phyloP scores from a whole-genome alignment of 2,797 vertebrate species.

The Pangasius djambal region DNA sequence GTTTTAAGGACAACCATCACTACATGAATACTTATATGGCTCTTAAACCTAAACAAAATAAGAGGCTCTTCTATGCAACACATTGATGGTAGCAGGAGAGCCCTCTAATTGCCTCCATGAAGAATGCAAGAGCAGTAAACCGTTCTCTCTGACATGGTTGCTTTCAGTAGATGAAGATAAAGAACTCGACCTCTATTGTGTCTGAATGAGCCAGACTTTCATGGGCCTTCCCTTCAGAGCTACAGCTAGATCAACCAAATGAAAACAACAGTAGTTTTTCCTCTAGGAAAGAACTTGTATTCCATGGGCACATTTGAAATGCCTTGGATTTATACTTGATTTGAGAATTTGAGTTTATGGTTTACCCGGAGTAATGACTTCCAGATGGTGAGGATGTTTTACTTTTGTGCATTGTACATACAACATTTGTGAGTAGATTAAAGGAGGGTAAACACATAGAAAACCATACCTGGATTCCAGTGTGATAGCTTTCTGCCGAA shows the following conservation, averaged over 20 bases:
- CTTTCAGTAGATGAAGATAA: conserved; percentile 50
- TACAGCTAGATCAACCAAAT: neutral
- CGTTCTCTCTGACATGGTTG: conserved; percentile 34
- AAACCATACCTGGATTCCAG: neutral
- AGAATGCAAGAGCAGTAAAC: conserved; percentile 41
- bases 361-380: neutral
- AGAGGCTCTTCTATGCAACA: conserved; percentile 3
- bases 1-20: conserved; percentile 44
- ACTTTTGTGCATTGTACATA: neutral
- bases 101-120: conserved; percentile 34
- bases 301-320: neutral
- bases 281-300: neutral
- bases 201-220: conserved; percentile 18
- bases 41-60: conserved; percentile 33
- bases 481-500: neutral
- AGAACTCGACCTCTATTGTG: conserved; percentile 30
- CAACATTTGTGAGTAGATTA: neutral
- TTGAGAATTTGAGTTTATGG: neutral
- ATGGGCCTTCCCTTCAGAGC: neutral
- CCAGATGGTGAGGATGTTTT: neutral
- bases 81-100: conserved; percentile 25
- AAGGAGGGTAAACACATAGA: neutral
- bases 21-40: conserved; percentile 49
- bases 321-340: neutral
- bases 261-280: conserved; percentile 1